phyloP scores from a whole-genome alignment of 2,888 invertebrate genomes.

The Sphaeridia pumilis region DNA sequence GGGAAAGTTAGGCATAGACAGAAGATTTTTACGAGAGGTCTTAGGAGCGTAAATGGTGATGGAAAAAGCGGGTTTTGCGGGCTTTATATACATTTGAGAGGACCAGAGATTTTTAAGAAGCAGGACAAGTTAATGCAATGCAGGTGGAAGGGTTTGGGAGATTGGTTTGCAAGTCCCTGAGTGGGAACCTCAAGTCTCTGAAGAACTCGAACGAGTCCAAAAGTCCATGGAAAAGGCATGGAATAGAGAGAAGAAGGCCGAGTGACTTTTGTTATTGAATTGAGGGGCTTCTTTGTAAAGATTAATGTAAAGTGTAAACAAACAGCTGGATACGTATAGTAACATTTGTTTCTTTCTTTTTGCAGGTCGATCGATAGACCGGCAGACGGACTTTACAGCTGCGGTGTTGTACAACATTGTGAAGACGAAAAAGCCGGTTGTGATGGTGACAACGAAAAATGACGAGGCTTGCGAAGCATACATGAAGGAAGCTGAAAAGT shows the following conservation, averaged over 20 bases:
- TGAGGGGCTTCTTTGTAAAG: too few relatives aligned
- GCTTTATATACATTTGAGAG: too few relatives aligned
- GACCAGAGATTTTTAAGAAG: too few relatives aligned
- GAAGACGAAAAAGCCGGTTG: conserved; percentile 88
- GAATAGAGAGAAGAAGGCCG: too few relatives aligned
- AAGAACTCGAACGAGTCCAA: not conserved
- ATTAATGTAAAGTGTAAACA: not conserved
- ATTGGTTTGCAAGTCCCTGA: not conserved
- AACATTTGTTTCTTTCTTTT: too few relatives aligned
- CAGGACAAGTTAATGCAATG: not conserved
- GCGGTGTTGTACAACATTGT: conserved; percentile 72
- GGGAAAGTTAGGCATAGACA: too few relatives aligned
- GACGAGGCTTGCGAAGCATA: conserved; percentile 82
- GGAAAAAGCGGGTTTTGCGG: too few relatives aligned
- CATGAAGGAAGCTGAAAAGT: conserved; percentile 74
- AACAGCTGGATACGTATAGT: too few relatives aligned
- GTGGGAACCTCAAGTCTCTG: not conserved
- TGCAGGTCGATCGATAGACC: conserved; percentile 36
- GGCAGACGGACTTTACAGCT: conserved; percentile 72
- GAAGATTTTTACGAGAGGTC: too few relatives aligned
- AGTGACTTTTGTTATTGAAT: too few relatives aligned
- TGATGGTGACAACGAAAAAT: conserved; percentile 89
- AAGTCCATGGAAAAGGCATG: too few relatives aligned
- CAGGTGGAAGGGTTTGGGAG: not conserved
- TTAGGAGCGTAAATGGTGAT: too few relatives aligned